Evolutionary conservation across 2,888 invertebrate species (phyloP), one percentile per base, ranked within the genome.

Genomic region (Leucania comma): DNA sequence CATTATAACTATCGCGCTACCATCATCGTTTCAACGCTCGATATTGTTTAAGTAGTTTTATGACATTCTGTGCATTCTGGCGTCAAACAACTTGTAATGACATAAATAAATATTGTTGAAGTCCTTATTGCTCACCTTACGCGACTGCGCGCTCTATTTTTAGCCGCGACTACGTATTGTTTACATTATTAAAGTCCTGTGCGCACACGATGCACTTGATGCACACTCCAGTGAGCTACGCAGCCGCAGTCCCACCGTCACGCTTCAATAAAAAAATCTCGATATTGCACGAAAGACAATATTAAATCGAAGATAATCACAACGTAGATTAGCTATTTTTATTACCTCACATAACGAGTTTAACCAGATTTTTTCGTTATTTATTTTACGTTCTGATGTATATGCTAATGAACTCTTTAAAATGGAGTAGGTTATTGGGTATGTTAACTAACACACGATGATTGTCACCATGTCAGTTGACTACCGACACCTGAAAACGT

Each of bases 371-470:
- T 73, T 62, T 67, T 58, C 24, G 48, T 22, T 50, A 67, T 75
- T 62, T 62, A 62, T 61, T 60, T 35, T 56, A 57, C 3, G 42
- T 59, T 53, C 17, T 51, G 38, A 60, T 53, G 14, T 54, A 10
- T 68, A 80, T 68, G 68, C 20, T 75, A 80, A 76, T 80, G 20
- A 29, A 60, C 42, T 57, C 53, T 80, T 68, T 48, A 56, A 54
- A 60, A 63, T 64, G 12, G 38, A 81, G 38, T 67, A 71, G 48
- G 62, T 54, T 54, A 54, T 14, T 48, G 24, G 61, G 58, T 35
- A 32, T 26, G 26, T 38, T 57, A n/a, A n/a, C n/a, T n/a, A 20
- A 46, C 24, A 42, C n/a, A 63, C 48, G 24, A n/a, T 59, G 48
- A 77, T 56, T 57, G 65, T 20, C 46, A 46, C 56, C 57, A 68